Evolutionary conservation across 2,113 vertebrate genomes (phyloP).

Genomic region (Fukomys damarensis): DNA sequence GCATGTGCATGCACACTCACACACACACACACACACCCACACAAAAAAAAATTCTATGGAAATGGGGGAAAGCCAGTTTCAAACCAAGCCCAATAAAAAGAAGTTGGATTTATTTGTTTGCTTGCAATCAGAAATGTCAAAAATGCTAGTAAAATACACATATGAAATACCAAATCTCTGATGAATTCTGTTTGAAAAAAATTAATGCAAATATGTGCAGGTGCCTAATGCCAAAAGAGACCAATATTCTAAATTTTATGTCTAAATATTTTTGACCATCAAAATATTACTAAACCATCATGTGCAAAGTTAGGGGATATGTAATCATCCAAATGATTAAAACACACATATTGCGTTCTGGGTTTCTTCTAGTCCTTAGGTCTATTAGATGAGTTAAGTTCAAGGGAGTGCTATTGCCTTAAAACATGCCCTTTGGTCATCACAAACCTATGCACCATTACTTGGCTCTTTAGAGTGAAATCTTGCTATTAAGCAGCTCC

Average conservation of each 20-base stretch:
- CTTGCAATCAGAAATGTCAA: constrained; percentile 45
- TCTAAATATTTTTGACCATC: constrained; percentile 35
- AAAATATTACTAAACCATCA: constrained; percentile 14
- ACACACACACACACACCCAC: not conserved
- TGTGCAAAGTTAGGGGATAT: not conserved
- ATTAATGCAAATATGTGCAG: not conserved
- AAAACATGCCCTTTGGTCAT: constrained; percentile 36
- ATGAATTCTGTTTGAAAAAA: not conserved
- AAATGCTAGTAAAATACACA: not conserved
- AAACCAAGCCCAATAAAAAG: constrained; percentile 15
- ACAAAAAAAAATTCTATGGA: not conserved
- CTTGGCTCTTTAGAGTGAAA: constrained; percentile 19
- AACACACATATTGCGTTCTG: not conserved
- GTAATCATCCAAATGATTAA: constrained; percentile 27
- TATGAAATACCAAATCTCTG: not conserved
- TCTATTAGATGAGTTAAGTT: not conserved
- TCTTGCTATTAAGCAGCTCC: not conserved
- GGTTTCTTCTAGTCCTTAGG: constrained; percentile 28
- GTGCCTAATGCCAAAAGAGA: not conserved
- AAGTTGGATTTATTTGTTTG: constrained; percentile 11
- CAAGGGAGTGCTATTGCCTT: not conserved
- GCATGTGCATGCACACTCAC: not conserved
- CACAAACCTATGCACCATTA: not conserved
- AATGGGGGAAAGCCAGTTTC: constrained; percentile 3
- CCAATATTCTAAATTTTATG: constrained; percentile 1